These are phyloP conservation scores for Hydrozoanthus gracilis DNA, from an alignment of 92 coral and sea anemone genomes.

Conservation along the genomic window DNA sequence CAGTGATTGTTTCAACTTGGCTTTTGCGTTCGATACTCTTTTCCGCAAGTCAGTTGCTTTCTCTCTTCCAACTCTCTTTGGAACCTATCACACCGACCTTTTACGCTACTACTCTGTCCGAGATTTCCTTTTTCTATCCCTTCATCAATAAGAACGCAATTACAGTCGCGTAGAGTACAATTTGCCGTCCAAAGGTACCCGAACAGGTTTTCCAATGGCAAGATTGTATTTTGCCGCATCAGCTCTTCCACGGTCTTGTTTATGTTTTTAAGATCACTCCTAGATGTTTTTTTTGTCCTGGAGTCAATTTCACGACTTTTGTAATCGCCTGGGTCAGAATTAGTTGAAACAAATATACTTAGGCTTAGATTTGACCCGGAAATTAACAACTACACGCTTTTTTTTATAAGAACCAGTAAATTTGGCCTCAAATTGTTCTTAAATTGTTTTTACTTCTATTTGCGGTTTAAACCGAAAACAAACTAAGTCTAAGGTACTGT, in stretches of 20 bases:
- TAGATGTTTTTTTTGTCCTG: slow-evolving; percentile 41
- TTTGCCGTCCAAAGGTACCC: slow-evolving; percentile 50
- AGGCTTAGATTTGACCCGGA: too few relatives aligned
- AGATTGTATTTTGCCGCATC: slow-evolving; percentile 42
- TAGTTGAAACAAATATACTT: slow-evolving; percentile 43
- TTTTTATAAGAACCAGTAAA: too few relatives aligned
- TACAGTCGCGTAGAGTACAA: slow-evolving; percentile 44
- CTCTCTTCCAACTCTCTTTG: too few relatives aligned
- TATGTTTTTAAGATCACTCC: slow-evolving; percentile 46
- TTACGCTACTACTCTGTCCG: slow-evolving; percentile 1
- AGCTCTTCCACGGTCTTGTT: slow-evolving; percentile 45
- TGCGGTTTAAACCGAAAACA: too few relatives aligned
- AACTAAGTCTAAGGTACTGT: too few relatives aligned
- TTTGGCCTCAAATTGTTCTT: too few relatives aligned
- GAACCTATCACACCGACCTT: not conserved
- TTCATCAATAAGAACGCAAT: slow-evolving; percentile 38
- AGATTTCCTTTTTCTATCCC: slow-evolving; percentile 43
- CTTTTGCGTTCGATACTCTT: too few relatives aligned
- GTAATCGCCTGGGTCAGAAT: slow-evolving; percentile 55
- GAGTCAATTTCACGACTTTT: slow-evolving; percentile 52
- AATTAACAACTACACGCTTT: too few relatives aligned
- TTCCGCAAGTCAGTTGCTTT: too few relatives aligned
- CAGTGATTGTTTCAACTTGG: too few relatives aligned
- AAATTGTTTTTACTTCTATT: too few relatives aligned
- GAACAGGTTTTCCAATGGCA: slow-evolving; percentile 47